Evolutionary conservation across 1,140 invertebrate genomes (phyloP).

Genomic region (Drosophila sturtevanti): DNA sequence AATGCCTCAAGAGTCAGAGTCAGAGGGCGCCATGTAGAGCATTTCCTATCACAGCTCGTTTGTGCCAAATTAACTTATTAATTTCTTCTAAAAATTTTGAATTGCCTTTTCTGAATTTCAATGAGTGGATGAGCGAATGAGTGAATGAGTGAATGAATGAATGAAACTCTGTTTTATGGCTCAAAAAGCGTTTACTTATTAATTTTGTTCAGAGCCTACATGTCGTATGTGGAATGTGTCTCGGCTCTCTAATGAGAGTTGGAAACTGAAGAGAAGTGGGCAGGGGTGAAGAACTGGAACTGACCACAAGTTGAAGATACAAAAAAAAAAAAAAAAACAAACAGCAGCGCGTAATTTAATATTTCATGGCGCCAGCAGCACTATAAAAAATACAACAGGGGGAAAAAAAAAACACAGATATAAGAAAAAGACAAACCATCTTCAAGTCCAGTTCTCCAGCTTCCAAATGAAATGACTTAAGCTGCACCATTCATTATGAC

Average conservation of each 20-base stretch:
- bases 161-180: slow-evolving; percentile 54
- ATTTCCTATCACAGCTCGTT: slow-evolving; percentile 50
- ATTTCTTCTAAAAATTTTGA: slow-evolving; percentile 52
- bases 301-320: slow-evolving; percentile 12
- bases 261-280: no score
- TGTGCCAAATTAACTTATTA: slow-evolving; percentile 73
- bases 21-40: slow-evolving; percentile 54
- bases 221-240: slow-evolving; percentile 70
- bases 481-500: slow-evolving; percentile 82
- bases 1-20: slow-evolving; percentile 34
- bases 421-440: slow-evolving; percentile 31
- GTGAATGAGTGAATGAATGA: slow-evolving; percentile 32
- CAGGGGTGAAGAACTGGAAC: background rate
- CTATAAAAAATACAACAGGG: slow-evolving; percentile 68
- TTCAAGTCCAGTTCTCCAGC: slow-evolving; percentile 47
- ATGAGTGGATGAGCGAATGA: slow-evolving; percentile 35
- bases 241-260: slow-evolving; percentile 36
- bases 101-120: slow-evolving; percentile 59
- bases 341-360: slow-evolving; percentile 82
- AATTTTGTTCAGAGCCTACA: slow-evolving; percentile 51
- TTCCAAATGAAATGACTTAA: slow-evolving; percentile 81
- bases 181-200: slow-evolving; percentile 65
- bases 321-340: slow-evolving; percentile 32
- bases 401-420: slow-evolving; percentile 15
- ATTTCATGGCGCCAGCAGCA: slow-evolving; percentile 82